Percentiles rank a stretch among this genome's conserved stretches.
Evolutionary conservation across 2,888 invertebrate genomes (phyloP).

Genomic region (Pollenia labialis): DNA sequence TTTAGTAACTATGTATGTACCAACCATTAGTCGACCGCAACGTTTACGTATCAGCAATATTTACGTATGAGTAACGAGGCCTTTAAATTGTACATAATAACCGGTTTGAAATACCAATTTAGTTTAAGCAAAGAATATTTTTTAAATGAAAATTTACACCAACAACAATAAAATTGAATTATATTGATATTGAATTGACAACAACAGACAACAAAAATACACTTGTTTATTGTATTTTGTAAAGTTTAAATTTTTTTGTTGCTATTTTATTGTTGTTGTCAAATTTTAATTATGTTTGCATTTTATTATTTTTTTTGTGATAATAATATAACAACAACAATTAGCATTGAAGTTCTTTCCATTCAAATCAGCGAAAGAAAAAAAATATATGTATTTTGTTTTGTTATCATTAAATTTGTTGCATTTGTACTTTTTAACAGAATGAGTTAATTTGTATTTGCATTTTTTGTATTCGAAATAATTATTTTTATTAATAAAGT

Average conservation of each 20-base stretch:
- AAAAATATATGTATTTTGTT: background rate
- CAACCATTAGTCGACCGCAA: too few relatives aligned
- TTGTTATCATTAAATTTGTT: constrained; percentile 42
- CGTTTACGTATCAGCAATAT: too few relatives aligned
- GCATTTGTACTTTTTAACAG: constrained; percentile 27
- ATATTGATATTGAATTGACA: background rate
- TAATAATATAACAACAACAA: constrained; percentile 24
- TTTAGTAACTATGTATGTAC: too few relatives aligned
- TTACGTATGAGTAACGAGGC: too few relatives aligned
- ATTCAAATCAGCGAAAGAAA: constrained; percentile 5
- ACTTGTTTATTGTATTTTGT: constrained; percentile 8
- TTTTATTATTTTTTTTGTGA: constrained; percentile 20
- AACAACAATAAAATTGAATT: background rate
- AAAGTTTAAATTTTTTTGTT: background rate
- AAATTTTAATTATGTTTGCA: constrained; percentile 9
- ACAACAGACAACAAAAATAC: background rate
- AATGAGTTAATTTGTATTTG: constrained; percentile 45
- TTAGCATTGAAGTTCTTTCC: constrained; percentile 13
- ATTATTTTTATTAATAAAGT: constrained; percentile 17
- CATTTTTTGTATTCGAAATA: constrained; percentile 11
- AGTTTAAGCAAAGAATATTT: too few relatives aligned
- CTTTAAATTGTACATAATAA: too few relatives aligned
- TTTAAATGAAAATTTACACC: background rate
- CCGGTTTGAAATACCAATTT: too few relatives aligned
- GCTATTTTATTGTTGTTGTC: constrained; percentile 12